Base-by-base conservation (phyloP, 2,888 invertebrate genomes). In the Caenorhabditis wallacei region DNA sequence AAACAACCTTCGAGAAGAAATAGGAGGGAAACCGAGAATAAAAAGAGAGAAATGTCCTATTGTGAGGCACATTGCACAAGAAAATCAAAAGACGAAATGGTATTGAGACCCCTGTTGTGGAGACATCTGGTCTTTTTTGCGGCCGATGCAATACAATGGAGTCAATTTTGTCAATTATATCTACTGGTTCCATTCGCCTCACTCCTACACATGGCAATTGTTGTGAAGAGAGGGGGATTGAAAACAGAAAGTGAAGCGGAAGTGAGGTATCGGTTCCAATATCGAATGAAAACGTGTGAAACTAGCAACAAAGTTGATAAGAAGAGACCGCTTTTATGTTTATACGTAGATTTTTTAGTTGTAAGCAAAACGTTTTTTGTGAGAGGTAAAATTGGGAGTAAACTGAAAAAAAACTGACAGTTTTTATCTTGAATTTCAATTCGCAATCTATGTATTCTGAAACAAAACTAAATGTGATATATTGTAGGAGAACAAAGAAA, bases 81-180 rank as follows among this genome's bases (percentile, higher is more conserved):
- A 20, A 43, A 66, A 64, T 24, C 26, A 35, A 22, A 66, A 61
- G n/a, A 37, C 26, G 51, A 48, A 63, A 72, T 56, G 53, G 59
- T 59, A 66, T 75, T 43, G 66, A 66, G 48, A 64, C 43, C 74
- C 66, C 16, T 13, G 40, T 43, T 48, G 37, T 53, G 46, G 40
- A 54, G 63, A 78, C 78, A 78, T 78, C 78, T 78, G 78, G 78
- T 70, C 69, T 78, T 40, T 61, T 63, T 30, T 43, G 59, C 61
- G 3, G 46, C 30, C 46, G 43, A 22, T 24, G 37, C 56, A 43
- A 68, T 51, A 68, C 68, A 76, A 59, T 68, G 46, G 76, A 76
- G 76, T 76, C 76, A 76, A 76, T 78, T 78, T 78, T 78, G 69
- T 61, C 78, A 69, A 69, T 78, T 78, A 69, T 78, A 70, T 70